These are phyloP conservation scores for Rafetus swinhoei DNA, from an alignment of 2,113 vertebrate genomes.

Conservation along the genomic window DNA sequence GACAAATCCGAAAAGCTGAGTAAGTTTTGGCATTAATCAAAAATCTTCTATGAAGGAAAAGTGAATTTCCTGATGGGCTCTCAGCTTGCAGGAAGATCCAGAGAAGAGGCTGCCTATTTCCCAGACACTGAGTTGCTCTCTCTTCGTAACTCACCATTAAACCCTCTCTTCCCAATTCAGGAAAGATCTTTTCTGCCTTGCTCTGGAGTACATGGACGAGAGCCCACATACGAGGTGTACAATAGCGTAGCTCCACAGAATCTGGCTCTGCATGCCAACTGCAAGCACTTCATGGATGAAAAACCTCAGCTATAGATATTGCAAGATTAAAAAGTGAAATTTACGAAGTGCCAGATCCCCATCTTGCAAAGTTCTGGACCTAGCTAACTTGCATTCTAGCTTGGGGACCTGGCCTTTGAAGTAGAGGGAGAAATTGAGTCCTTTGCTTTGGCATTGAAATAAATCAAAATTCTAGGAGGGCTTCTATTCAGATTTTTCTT, in stretches of 20 bases:
- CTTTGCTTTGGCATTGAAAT: rapidly evolving
- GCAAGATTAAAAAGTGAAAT: neutral
- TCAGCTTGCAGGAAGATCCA: neutral
- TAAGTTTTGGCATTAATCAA: neutral
- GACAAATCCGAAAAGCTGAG: neutral
- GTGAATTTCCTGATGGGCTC: neutral
- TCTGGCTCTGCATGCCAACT: neutral
- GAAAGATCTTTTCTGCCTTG: neutral
- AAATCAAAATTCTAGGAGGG: neutral
- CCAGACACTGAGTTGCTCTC: neutral
- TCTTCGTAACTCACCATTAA: neutral
- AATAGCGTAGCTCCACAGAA: neutral
- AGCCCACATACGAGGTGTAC: neutral
- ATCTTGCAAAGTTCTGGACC: neutral
- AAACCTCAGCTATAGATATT: neutral
- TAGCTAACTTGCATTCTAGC: neutral
- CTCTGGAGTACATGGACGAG: neutral
- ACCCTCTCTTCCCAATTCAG: neutral
- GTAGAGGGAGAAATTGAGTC: rapidly evolving
- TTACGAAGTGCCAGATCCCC: neutral
- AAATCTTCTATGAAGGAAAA: neutral
- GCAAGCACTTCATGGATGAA: neutral
- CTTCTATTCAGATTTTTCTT: neutral
- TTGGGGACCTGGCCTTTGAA: neutral
- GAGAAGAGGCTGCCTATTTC: neutral